Evolutionary conservation across 2,113 vertebrate genomes (phyloP).

Genomic region (Erpornis zantholeuca): DNA sequence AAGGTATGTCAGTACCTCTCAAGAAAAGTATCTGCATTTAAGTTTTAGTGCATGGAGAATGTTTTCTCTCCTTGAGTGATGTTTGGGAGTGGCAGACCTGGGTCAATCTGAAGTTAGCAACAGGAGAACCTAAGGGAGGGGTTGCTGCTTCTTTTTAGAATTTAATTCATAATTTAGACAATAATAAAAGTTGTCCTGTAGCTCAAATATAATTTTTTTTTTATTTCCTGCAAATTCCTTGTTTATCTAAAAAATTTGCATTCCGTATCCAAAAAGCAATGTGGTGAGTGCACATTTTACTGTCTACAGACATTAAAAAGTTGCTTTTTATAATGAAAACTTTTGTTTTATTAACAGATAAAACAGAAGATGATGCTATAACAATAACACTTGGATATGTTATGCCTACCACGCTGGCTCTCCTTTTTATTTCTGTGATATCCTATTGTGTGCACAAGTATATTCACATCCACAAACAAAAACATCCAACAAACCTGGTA

Average conservation of each 20-base stretch:
- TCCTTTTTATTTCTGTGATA: slow-evolving; percentile 61
- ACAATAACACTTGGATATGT: slow-evolving; percentile 71
- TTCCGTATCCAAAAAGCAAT: neutral
- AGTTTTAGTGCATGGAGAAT: neutral
- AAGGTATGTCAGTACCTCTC: neutral
- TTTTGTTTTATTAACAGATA: slow-evolving; percentile 65
- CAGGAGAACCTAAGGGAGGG: neutral
- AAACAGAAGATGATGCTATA: slow-evolving; percentile 29
- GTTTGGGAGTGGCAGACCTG: neutral
- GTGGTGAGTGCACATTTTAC: neutral
- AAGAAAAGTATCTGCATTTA: neutral
- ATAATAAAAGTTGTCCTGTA: neutral
- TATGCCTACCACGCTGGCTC: slow-evolving; percentile 60
- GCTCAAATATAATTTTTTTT: neutral
- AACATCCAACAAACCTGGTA: slow-evolving; percentile 78
- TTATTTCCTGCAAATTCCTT: neutral
- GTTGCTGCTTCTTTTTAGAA: neutral
- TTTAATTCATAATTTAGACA: neutral
- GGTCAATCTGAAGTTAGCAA: neutral
- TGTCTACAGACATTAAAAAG: neutral
- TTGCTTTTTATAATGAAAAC: neutral
- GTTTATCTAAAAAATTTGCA: neutral
- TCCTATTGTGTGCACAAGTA: slow-evolving; percentile 74
- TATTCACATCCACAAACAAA: slow-evolving; percentile 67
- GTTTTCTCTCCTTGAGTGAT: neutral